phyloP scores from a whole-genome alignment of 2,888 invertebrate genomes.

The Lepidochitona cinerea region DNA sequence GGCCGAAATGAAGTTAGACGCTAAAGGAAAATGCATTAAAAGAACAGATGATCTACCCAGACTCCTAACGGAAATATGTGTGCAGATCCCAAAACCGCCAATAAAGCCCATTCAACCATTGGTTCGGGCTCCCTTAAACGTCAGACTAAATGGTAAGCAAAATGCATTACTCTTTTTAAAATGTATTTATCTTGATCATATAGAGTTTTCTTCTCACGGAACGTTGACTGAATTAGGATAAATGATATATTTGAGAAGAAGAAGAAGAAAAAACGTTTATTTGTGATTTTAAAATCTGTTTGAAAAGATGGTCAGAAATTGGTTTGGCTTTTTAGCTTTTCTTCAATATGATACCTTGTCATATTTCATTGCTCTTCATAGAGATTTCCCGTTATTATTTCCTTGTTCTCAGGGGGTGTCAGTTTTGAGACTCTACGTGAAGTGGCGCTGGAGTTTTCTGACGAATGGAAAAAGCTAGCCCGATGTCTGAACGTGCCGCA shows the following conservation, averaged over 20 bases:
- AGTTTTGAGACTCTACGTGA: not conserved
- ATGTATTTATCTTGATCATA: too few relatives aligned
- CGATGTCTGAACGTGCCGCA: not conserved
- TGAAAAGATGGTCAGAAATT: too few relatives aligned
- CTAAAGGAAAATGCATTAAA: not conserved
- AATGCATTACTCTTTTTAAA: too few relatives aligned
- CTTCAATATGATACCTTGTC: not conserved
- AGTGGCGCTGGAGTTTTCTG: not conserved
- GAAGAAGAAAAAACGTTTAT: too few relatives aligned
- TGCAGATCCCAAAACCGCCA: not conserved
- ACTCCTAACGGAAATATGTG: slow-evolving; percentile 3
- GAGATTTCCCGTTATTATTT: not conserved
- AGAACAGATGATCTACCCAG: not conserved
- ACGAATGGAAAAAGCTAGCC: not conserved
- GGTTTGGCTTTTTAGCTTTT: too few relatives aligned
- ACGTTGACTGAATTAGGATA: too few relatives aligned
- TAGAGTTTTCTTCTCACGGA: too few relatives aligned
- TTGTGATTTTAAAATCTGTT: too few relatives aligned
- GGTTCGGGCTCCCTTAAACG: not conserved
- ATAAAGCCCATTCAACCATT: not conserved
- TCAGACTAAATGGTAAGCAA: slow-evolving; percentile 3
- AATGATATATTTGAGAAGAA: too few relatives aligned
- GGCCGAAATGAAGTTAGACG: not conserved
- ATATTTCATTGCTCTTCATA: not conserved
- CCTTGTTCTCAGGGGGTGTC: not conserved